phyloP scores from a whole-genome alignment of 1,140 invertebrate species.

The Idris sp. region DNA sequence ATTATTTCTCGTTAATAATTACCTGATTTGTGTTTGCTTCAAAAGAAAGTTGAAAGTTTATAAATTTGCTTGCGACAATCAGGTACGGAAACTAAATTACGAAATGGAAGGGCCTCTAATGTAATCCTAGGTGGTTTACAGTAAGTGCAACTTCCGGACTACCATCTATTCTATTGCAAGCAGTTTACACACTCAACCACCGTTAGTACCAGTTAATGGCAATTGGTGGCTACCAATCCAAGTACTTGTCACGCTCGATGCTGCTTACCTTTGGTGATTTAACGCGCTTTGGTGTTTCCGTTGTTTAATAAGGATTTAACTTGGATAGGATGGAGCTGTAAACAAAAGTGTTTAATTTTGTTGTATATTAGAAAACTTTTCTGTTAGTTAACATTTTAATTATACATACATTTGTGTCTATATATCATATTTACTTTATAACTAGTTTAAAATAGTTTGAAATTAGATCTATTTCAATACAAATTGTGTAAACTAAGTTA shows the following conservation, averaged over 20 bases:
- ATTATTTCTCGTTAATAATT: no score
- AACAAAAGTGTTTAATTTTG: no score
- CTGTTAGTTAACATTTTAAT: no score
- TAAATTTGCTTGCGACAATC: conserved; percentile 11
- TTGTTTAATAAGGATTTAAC: conserved; percentile 5
- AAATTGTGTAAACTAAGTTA: conserved; percentile 5
- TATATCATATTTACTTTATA: no score
- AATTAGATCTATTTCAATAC: not conserved
- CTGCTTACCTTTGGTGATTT: conserved; percentile 31
- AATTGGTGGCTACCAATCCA: conserved; percentile 43
- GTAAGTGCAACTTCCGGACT: conserved; percentile 36
- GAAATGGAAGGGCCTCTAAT: conserved; percentile 25
- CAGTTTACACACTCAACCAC: conserved; percentile 46
- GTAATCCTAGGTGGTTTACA: conserved; percentile 52
- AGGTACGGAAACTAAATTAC: conserved; percentile 26
- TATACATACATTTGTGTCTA: no score
- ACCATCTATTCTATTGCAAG: conserved; percentile 39
- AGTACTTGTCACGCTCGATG: conserved; percentile 39
- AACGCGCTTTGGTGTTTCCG: conserved; percentile 8
- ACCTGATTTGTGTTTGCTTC: no score
- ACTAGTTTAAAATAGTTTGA: not conserved
- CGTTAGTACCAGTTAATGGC: conserved; percentile 43
- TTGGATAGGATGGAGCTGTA: conserved; percentile 2
- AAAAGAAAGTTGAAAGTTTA: conserved; percentile 6
- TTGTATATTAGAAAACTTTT: no score